These are phyloP conservation scores for Tribolium castaneum DNA, from an alignment of 1,140 invertebrate species.

Conservation along the genomic window DNA sequence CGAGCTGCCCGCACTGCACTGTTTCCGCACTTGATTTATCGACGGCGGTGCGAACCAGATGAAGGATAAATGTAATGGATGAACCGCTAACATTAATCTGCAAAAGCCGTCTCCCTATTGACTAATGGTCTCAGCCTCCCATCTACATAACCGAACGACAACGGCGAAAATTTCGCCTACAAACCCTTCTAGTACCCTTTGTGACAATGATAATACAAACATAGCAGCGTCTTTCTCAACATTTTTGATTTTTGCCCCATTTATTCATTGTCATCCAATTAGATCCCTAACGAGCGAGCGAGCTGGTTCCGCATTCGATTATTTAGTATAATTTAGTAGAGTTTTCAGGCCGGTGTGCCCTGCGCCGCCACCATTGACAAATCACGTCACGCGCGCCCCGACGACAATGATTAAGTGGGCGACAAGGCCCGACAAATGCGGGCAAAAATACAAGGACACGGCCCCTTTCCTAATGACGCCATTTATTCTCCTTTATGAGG, in stretches of 20 bases:
- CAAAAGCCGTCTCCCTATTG: conserved; percentile 42
- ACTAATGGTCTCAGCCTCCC: conserved; percentile 43
- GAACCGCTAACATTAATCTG: conserved; percentile 56
- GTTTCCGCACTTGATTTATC: conserved; percentile 54
- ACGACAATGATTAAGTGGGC: conserved; percentile 59
- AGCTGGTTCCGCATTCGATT: background rate
- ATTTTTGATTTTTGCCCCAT: background rate
- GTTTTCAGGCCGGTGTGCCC: conserved; percentile 27
- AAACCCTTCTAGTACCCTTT: background rate
- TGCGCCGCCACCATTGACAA: conserved; percentile 51
- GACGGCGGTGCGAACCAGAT: conserved; percentile 49
- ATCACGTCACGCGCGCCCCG: conserved; percentile 56
- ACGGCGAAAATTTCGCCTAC: background rate
- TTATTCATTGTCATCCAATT: background rate
- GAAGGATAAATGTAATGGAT: conserved; percentile 59
- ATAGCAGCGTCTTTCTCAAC: background rate
- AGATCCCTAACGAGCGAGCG: background rate
- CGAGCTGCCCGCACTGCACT: conserved; percentile 46
- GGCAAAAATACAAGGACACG: conserved; percentile 60
- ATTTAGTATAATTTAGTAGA: conserved; percentile 21
- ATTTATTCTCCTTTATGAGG: conserved; percentile 60
- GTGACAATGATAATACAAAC: background rate
- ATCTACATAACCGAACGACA: conserved; percentile 19
- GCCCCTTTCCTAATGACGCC: conserved; percentile 58
- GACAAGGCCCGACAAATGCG: conserved; percentile 59